Base-by-base conservation (phyloP, 2,888 invertebrate genomes). In the Amphiduros pacificus region DNA sequence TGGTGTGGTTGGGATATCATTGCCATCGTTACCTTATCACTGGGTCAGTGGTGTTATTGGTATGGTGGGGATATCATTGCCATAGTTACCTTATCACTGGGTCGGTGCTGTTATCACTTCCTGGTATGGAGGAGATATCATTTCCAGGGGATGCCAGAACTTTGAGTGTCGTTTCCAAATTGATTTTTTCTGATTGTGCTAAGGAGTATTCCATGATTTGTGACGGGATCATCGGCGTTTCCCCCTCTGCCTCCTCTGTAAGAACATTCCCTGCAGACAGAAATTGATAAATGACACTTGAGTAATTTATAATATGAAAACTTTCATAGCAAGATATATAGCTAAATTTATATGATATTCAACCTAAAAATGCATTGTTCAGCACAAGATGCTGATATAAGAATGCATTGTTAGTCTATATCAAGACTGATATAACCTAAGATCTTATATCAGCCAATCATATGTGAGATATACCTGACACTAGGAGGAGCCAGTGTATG, bases 401-500 rank as follows among this genome's bases (percentile, higher is more conserved):
- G n/a, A n/a, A n/a, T n/a, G n/a, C n/a, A n/a, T n/a, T n/a, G n/a
- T n/a, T n/a, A n/a, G n/a, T n/a, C n/a, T n/a, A n/a, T n/a, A n/a
- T n/a, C n/a, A n/a, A n/a, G n/a, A n/a, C n/a, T n/a, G n/a, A n/a
- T n/a, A n/a, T n/a, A n/a, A n/a, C n/a, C n/a, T n/a, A n/a, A n/a
- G n/a, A n/a, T n/a, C n/a, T n/a, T n/a, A n/a, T n/a, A n/a, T n/a
- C n/a, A n/a, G n/a, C n/a, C n/a, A n/a, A n/a, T n/a, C n/a, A n/a
- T n/a, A n/a, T n/a, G n/a, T n/a, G n/a, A n/a, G n/a, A 55, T 66
- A 55, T 61, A 83, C 85, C 85, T 53, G 85, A 74, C 57, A 94
- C 88, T 74, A 95, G 87, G 28, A 94, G 83, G 29, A 92, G 86
- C 95, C 94, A 95, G 80, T 94, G 93, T 26, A 94, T 83, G 82